Base-by-base conservation (phyloP, 2,888 invertebrate species). In the Stratiomys singularior region DNA sequence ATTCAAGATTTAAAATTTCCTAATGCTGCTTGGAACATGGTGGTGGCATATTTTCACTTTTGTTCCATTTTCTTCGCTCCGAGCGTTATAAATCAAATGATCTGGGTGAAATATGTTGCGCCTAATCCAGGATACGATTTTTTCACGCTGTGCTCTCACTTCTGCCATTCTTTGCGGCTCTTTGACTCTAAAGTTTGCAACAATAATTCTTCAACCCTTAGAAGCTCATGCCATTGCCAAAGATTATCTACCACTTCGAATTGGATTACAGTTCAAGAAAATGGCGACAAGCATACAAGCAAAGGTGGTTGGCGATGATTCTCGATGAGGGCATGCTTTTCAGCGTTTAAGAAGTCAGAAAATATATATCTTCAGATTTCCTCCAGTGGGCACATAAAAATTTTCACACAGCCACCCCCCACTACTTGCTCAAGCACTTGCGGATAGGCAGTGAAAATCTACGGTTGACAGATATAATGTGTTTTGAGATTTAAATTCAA, bases 1-100 rank as follows among this genome's bases (percentile, higher is more conserved):
- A 79, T 30, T 79, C 77, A 79, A 79, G 79, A 79, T 79, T 79
- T 79, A 77, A 79, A 77, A 77, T 77, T 72, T 77, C 30, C 74
- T 47, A 46, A 69, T 67, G 67, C 15, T 44, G n/a, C 67, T 15
- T 60, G 28, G 15, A 46, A 47, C 47, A 30, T 69, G 25, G 25
- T 44, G 23, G 44, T 21, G 44, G 44, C 13, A 67, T 21, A 18
- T 21, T 67, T 67, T 66, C 66, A 27, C 7, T 13, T 60, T 60
- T 60, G 60, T 37, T 44, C 52, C 71, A 23, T 47, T 47, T 27
- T 13, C 27, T 64, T 15, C 64, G 28, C n/a, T 46, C 21, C 9
- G n/a, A 25, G 37, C 23, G 37, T 28, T 56, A 37, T 74, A 74
- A 74, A 74, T 74, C 74, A 74, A 58, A 74, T 25, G 74, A 74